Base-by-base conservation (phyloP, 2,797 vertebrate species). In the Rhadinocentrus ornatus region DNA sequence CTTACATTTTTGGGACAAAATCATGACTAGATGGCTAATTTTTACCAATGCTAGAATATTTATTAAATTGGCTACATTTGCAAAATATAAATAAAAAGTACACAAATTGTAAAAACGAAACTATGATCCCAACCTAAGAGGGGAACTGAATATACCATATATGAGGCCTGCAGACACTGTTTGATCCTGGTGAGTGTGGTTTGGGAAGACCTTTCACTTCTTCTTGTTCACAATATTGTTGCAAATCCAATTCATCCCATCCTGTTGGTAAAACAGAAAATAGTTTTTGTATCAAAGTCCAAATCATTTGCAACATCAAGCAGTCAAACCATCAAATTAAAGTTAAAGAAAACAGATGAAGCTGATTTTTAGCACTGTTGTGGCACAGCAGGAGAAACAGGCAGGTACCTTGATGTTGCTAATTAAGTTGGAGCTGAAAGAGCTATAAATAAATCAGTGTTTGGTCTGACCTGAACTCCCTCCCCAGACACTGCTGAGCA, bases 401-500 rank as follows among this genome's bases (percentile, higher is more conserved):
- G 20, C 7, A 52, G 18, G 9, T 29, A 41, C 24, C 62, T 62
- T 18, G 39, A 31, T 54, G 6, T 35, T 31, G 29, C 53, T 63
- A 46, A 70, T 63, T 41, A 48, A 39, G 35, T 31, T 60, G 9
- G 13, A 39, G 55, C 41, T 75, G 62, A 44, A 44, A n/a, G 29
- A 39, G 22, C 63, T 79, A 78, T 80, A 54, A 65, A 62, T 71
- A 48, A 57, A 62, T 46, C 37, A 39, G 59, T 55, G 24, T 2
- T 31, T 61, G 20, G 41, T 34, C 91, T 73, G 88, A 96, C 96
- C 96, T 96, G 96, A 64, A 96, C 95, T 64, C 96, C 96, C 88
- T 97, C 96, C 34, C 95, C 95, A 44, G 96, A 96, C 74, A 97
- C 85, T 13, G 96, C 96, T 0, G 96, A 97, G 88, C 95, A 97